A percentile compares a stretch with the other conserved stretches of the same genome.
phyloP scores from a whole-genome alignment of 2,888 invertebrate genomes.

The Pyrrhosoma nymphula region DNA sequence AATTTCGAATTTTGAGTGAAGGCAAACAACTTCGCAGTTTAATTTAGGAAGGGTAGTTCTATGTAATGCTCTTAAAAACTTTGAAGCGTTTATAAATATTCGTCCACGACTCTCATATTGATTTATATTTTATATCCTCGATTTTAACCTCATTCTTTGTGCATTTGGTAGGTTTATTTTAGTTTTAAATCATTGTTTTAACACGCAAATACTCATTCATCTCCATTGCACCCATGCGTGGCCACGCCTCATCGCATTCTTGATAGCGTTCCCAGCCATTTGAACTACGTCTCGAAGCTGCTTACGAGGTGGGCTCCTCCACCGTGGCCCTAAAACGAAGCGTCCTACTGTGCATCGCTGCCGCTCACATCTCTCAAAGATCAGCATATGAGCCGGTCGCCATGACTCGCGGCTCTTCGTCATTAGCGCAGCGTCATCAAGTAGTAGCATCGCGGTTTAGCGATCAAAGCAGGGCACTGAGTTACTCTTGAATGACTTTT shows the following conservation, averaged over 20 bases:
- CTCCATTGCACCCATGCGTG: background rate
- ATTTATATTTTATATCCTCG: background rate
- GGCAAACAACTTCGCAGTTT: too few species aligned
- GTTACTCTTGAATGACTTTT: too few species aligned
- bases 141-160: background rate
- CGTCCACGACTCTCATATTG: background rate
- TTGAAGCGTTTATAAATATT: background rate
- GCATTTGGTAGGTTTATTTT: background rate
- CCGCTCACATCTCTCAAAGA: background rate
- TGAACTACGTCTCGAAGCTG: background rate
- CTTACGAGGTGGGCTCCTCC: background rate
- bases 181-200: background rate
- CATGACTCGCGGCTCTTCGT: background rate
- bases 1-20: too few species aligned
- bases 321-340: background rate
- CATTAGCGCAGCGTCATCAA: background rate
- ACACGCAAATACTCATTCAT: background rate
- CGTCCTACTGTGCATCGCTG: background rate
- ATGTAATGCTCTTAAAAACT: too few species aligned
- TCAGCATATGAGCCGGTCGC: background rate
- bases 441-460: background rate
- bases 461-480: background rate
- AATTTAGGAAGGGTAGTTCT: too few species aligned
- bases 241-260: background rate
- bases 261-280: background rate